Evolutionary conservation across 2,888 invertebrate genomes (phyloP).

Genomic region (Neuroscelio doddi): DNA sequence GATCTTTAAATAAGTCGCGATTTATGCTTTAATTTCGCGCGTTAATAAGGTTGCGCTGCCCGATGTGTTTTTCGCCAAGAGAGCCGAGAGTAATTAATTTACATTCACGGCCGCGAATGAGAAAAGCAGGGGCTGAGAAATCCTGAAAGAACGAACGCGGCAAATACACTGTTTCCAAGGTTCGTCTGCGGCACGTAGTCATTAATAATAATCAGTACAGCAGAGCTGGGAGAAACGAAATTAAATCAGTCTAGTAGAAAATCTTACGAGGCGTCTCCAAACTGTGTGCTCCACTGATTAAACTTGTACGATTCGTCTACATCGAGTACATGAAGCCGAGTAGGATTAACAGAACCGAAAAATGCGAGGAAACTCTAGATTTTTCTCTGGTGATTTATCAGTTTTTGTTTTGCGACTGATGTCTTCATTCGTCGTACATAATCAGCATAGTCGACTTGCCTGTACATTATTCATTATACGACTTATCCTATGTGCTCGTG

Average conservation of each 20-base stretch:
- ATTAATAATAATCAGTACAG: conserved; percentile 63
- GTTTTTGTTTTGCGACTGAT: conserved; percentile 12
- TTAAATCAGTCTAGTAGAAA: conserved; percentile 60
- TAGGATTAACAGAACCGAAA: conserved; percentile 26
- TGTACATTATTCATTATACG: conserved; percentile 21
- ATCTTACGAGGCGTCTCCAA: conserved; percentile 53
- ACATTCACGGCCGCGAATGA: conserved; percentile 63
- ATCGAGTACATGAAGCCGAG: conserved; percentile 26
- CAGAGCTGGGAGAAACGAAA: conserved; percentile 52
- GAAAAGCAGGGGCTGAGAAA: conserved; percentile 54
- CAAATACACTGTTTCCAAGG: conserved; percentile 47
- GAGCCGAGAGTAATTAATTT: conserved; percentile 67
- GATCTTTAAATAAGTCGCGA: conserved; percentile 67
- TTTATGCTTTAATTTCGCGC: conserved; percentile 69
- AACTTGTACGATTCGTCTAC: conserved; percentile 46
- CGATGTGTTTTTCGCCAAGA: conserved; percentile 67
- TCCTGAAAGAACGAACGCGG: conserved; percentile 46
- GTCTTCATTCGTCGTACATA: conserved; percentile 12
- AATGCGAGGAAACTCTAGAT: conserved; percentile 6
- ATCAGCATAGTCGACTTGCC: conserved; percentile 23
- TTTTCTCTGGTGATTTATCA: conserved; percentile 2
- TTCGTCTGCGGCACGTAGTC: conserved; percentile 55
- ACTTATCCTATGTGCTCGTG: conserved; percentile 7
- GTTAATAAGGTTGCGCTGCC: conserved; percentile 65
- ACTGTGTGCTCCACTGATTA: conserved; percentile 35